Percentiles rank a stretch among this genome's conserved stretches.
phyloP scores from a whole-genome alignment of 2,888 invertebrate species.

The Saturnia japonica region DNA sequence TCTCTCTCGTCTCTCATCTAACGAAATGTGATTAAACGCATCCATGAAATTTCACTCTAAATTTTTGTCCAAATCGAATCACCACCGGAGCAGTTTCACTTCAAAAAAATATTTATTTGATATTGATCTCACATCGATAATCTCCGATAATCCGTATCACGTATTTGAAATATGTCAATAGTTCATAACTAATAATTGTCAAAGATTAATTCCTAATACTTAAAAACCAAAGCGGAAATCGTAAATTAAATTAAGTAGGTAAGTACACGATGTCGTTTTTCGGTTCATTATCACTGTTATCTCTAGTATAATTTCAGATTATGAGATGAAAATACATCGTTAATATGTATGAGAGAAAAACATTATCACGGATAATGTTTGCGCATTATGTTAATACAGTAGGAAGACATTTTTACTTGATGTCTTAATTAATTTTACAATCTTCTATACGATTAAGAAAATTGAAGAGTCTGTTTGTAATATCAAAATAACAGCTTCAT shows the following conservation, averaged over 20 bases:
- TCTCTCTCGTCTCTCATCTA: too few relatives aligned
- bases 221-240: neutral
- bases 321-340: constrained; percentile 8
- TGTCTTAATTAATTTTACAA: too few relatives aligned
- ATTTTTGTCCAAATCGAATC: too few relatives aligned
- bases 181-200: neutral
- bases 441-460: too few relatives aligned
- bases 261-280: neutral
- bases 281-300: constrained; percentile 12
- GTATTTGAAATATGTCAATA: neutral
- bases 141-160: neutral
- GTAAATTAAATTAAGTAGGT: neutral
- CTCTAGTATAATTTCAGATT: constrained; percentile 17
- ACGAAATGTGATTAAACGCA: too few relatives aligned
- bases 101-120: neutral
- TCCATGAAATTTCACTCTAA: too few relatives aligned
- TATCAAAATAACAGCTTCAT: too few relatives aligned
- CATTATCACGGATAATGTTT: neutral
- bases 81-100: neutral
- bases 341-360: constrained; percentile 15
- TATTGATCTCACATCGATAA: neutral
- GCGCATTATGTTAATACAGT: neutral
- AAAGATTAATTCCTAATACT: neutral
- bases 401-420: neutral
- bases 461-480: too few relatives aligned